phyloP scores from a whole-genome alignment of 1,140 invertebrate genomes.

The Hylyphantes graminicola region DNA sequence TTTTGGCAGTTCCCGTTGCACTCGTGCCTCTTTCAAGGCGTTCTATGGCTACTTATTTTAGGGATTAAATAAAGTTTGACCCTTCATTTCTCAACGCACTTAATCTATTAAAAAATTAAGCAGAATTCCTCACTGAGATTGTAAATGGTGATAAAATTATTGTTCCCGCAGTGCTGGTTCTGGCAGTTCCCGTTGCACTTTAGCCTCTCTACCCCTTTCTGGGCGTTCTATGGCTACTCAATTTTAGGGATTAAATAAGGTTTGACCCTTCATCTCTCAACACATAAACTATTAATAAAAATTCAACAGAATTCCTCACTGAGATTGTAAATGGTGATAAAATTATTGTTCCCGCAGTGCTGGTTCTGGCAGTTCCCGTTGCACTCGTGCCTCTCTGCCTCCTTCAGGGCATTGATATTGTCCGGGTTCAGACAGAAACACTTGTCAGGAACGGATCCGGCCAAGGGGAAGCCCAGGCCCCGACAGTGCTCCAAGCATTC shows the following conservation, averaged over 20 bases:
- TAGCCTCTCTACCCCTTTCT: slow-evolving; percentile 6
- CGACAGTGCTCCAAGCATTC: slow-evolving; percentile 60
- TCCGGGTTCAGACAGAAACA: slow-evolving; percentile 38
- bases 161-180: slow-evolving; percentile 57
- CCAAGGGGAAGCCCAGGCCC: slow-evolving; percentile 37
- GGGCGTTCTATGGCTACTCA: too few species aligned
- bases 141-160: slow-evolving; percentile 51
- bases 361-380: slow-evolving; percentile 49
- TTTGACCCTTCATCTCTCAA: too few species aligned
- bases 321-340: slow-evolving; percentile 52
- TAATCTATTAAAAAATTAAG: not conserved
- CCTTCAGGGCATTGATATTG: slow-evolving; percentile 30
- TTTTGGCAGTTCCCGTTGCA: slow-evolving; percentile 50
- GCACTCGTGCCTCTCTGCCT: slow-evolving; percentile 27
- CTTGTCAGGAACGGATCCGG: slow-evolving; percentile 24
- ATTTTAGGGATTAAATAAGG: too few species aligned
- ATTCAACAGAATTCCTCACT: slow-evolving; percentile 19
- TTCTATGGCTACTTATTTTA: too few species aligned
- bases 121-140: slow-evolving; percentile 48
- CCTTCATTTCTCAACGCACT: too few species aligned
- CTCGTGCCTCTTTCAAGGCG: slow-evolving; percentile 17
- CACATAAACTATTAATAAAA: too few species aligned
- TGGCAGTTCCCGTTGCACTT: slow-evolving; percentile 51
- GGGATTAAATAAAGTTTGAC: too few species aligned
- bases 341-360: slow-evolving; percentile 53